These are phyloP conservation scores for Aplidium turbinatum DNA, from an alignment of 23 tunicate species.

Conservation along the genomic window DNA sequence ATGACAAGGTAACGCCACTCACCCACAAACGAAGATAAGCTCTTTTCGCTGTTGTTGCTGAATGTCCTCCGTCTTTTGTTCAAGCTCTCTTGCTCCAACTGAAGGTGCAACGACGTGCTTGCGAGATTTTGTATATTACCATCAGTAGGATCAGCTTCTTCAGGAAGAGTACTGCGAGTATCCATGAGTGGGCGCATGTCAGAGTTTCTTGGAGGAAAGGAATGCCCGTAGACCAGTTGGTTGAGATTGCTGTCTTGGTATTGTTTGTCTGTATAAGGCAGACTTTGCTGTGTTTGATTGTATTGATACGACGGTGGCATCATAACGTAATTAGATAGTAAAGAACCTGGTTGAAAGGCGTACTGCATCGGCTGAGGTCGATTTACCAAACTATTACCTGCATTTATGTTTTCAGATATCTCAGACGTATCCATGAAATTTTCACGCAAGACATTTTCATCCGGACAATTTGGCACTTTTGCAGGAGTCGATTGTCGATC, in stretches of 20 bases:
- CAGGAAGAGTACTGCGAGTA: too few species aligned
- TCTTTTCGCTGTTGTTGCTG: slow-evolving; percentile 82
- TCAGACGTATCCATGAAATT: slow-evolving; percentile 27
- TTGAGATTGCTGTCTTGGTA: not conserved
- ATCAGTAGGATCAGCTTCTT: too few species aligned
- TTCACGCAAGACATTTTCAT: not conserved
- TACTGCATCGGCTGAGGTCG: not conserved
- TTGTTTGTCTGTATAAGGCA: not conserved
- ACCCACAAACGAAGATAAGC: slow-evolving; percentile 71
- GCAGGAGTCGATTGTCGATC: slow-evolving; percentile 41
- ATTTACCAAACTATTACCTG: not conserved
- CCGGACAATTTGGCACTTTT: slow-evolving; percentile 1
- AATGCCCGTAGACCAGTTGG: slow-evolving; percentile 31
- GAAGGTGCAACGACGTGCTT: not conserved
- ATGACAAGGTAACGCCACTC: too few species aligned
- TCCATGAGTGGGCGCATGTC: too few species aligned
- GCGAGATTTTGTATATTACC: too few species aligned
- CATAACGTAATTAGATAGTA: too few species aligned
- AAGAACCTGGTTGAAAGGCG: not conserved
- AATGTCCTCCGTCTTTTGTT: slow-evolving; percentile 44
- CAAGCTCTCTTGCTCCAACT: too few species aligned
- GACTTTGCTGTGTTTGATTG: not conserved
- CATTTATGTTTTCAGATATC: slow-evolving; percentile 9
- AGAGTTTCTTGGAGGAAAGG: slow-evolving; percentile 5
- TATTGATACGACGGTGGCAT: not conserved